A percentile compares a stretch with the other conserved stretches of the same genome.
Evolutionary conservation across 2,797 vertebrate genomes (phyloP).

Genomic region (Sciurus vulgaris): DNA sequence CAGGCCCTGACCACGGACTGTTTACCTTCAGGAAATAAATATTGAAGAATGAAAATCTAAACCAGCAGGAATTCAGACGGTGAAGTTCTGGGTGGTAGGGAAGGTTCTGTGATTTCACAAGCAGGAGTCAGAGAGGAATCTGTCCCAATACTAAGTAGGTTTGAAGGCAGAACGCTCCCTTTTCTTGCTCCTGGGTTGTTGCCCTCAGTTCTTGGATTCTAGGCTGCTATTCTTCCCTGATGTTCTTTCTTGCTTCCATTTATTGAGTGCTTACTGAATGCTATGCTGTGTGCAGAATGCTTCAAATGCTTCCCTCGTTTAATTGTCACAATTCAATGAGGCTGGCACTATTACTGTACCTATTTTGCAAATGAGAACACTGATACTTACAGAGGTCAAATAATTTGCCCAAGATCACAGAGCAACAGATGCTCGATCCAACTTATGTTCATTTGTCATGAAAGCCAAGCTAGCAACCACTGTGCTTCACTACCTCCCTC

Average conservation of each 20-base stretch:
- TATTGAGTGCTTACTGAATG: neutral
- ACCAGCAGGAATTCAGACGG: conserved; percentile 24
- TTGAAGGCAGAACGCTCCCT: neutral
- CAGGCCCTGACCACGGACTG: neutral
- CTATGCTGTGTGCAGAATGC: neutral
- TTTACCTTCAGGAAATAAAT: conserved; percentile 70
- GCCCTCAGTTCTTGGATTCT: neutral
- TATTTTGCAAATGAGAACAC: neutral
- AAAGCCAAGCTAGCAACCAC: neutral
- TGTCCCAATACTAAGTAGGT: neutral
- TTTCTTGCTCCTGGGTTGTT: neutral
- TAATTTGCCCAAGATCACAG: neutral
- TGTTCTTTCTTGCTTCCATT: neutral
- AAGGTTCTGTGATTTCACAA: conserved; percentile 8
- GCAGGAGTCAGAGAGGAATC: neutral
- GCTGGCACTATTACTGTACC: neutral
- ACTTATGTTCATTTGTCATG: neutral
- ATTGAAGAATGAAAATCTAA: conserved; percentile 67
- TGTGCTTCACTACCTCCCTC: neutral
- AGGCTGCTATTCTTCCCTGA: neutral
- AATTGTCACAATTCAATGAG: neutral
- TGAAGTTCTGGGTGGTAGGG: conserved; percentile 31
- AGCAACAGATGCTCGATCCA: neutral
- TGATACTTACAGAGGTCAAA: neutral
- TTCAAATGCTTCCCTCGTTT: neutral